A percentile compares a stretch with the other conserved stretches of the same genome.
Evolutionary conservation across 2,113 vertebrate species (phyloP).

Genomic region (Zeus faber): DNA sequence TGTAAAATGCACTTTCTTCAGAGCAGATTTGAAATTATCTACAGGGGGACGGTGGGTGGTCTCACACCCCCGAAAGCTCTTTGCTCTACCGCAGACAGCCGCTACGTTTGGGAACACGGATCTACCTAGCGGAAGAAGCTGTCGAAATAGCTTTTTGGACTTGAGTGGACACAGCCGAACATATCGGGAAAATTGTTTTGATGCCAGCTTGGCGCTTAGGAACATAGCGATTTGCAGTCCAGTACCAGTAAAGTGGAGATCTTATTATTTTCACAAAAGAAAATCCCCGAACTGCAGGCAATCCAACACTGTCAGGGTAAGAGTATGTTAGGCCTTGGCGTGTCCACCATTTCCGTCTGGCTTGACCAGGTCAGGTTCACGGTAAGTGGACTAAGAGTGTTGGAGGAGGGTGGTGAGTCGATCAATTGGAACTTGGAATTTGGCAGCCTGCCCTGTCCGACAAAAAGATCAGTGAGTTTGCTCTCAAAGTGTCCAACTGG

Average conservation of each 20-base stretch:
- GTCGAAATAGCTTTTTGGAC: neutral
- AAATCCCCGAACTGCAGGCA: neutral
- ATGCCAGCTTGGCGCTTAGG: conserved; percentile 21
- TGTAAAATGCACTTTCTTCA: too few relatives aligned
- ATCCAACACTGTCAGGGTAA: conserved; percentile 4
- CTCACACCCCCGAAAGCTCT: too few relatives aligned
- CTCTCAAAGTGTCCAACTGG: too few relatives aligned
- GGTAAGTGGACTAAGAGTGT: neutral
- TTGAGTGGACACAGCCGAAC: neutral
- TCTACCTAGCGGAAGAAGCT: neutral
- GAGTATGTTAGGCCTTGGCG: neutral
- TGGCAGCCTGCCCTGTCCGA: neutral
- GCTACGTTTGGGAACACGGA: too few relatives aligned
- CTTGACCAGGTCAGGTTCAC: conserved; percentile 2
- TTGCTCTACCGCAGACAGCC: too few relatives aligned
- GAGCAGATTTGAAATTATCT: too few relatives aligned
- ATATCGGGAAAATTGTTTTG: conserved; percentile 14
- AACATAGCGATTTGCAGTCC: conserved; percentile 10
- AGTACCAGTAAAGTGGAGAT: neutral
- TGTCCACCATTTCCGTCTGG: conserved; percentile 4
- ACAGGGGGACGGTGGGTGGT: too few relatives aligned
- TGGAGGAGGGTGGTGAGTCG: too few relatives aligned
- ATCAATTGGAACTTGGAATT: neutral
- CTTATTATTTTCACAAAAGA: neutral
- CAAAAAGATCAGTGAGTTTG: too few relatives aligned